A percentile compares a stretch with the other conserved stretches of the same genome.
phyloP scores from a whole-genome alignment of 2,113 vertebrate species.

The Pelecanoides urinatrix region DNA sequence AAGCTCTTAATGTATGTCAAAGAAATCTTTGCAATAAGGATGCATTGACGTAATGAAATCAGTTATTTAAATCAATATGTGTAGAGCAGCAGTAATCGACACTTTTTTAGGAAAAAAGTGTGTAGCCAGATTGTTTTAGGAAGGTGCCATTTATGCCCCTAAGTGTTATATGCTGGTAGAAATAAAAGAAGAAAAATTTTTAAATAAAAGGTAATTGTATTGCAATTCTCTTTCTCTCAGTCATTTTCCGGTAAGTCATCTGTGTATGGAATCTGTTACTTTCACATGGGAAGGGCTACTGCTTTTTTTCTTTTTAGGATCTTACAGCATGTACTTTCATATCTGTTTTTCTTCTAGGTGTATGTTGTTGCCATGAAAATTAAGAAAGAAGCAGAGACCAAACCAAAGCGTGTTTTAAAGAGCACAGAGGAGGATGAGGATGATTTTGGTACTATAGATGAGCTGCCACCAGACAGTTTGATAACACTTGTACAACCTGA shows the following conservation, averaged over 20 bases:
- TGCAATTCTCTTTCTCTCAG: background rate
- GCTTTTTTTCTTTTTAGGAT: background rate
- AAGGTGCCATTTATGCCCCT: background rate
- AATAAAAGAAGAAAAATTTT: background rate
- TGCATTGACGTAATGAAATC: background rate
- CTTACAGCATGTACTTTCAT: background rate
- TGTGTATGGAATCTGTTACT: background rate
- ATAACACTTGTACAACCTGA: constrained; percentile 95
- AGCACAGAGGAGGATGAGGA: constrained; percentile 86
- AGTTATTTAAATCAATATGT: background rate
- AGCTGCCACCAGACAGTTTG: constrained; percentile 93
- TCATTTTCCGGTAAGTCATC: background rate
- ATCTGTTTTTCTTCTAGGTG: constrained; percentile 77
- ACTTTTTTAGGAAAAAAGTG: background rate
- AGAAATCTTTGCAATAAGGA: background rate
- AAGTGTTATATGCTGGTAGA: background rate
- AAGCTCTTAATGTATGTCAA: background rate
- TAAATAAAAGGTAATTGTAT: background rate
- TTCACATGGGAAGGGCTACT: background rate
- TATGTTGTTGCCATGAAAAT: constrained; percentile 97
- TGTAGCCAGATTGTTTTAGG: background rate
- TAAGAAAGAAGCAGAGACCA: constrained; percentile 91
- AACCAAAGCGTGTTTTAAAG: constrained; percentile 75
- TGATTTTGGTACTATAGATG: constrained; percentile 79
- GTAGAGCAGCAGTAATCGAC: background rate